These are phyloP conservation scores for Apoda limacodes DNA, from an alignment of 2,888 invertebrate genomes.

Conservation along the genomic window DNA sequence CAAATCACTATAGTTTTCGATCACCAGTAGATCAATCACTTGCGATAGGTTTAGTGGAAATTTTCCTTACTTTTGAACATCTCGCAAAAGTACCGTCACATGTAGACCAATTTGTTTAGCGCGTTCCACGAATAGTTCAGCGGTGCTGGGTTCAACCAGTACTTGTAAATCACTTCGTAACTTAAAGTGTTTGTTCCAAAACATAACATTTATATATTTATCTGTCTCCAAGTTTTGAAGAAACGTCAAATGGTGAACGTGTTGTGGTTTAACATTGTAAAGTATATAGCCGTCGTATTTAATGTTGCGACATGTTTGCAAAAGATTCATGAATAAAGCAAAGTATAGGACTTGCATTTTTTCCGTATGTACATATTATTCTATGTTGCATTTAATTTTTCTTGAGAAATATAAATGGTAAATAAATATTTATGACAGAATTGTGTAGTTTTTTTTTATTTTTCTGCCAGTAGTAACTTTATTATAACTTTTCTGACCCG, in stretches of 20 bases:
- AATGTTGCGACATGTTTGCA: constrained; percentile 27
- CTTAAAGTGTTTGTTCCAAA: constrained; percentile 40
- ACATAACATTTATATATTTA: constrained; percentile 38
- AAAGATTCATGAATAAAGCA: no score
- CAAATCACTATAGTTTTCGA: no score
- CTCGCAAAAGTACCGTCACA: constrained; percentile 18
- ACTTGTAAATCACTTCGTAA: constrained; percentile 35
- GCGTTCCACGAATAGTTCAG: constrained; percentile 32
- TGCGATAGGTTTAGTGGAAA: constrained; percentile 1
- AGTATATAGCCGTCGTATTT: constrained; percentile 34
- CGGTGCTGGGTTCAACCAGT: constrained; percentile 32
- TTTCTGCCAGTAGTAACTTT: no score
- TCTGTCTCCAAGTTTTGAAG: constrained; percentile 33
- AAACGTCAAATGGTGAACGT: constrained; percentile 36
- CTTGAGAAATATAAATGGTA: no score
- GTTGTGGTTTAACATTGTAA: constrained; percentile 26
- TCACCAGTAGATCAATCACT: no score
- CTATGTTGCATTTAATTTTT: no score
- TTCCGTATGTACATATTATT: no score
- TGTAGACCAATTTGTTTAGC: constrained; percentile 32
- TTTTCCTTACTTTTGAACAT: constrained; percentile 43
- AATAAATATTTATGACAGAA: no score
- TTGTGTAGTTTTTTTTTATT: no score
- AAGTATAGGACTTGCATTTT: no score
- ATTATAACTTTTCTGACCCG: no score